These are phyloP conservation scores for Patagioenas fasciata DNA, from an alignment of 2,113 vertebrate genomes.

Conservation along the genomic window DNA sequence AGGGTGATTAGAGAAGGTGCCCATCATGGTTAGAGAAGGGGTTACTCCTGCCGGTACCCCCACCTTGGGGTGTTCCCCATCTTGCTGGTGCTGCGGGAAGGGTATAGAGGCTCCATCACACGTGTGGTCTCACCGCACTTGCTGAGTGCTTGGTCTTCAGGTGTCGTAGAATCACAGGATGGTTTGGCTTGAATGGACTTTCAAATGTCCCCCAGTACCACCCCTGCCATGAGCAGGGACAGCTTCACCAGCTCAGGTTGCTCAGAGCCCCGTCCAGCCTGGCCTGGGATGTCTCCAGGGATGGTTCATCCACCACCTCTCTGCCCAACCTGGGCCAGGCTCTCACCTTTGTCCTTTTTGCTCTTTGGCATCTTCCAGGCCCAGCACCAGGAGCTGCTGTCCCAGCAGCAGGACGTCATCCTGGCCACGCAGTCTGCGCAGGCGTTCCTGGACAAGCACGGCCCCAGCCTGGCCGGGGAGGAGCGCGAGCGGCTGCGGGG, in stretches of 20 bases:
- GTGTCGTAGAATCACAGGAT: no score
- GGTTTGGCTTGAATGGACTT: no score
- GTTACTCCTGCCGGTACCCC: not conserved
- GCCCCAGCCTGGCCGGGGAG: slow-evolving; percentile 79
- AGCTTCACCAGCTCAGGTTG: no score
- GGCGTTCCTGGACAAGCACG: slow-evolving; percentile 85
- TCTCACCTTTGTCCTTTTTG: no score
- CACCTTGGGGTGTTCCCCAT: not conserved
- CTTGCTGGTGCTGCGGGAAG: not conserved
- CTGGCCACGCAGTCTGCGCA: slow-evolving; percentile 85
- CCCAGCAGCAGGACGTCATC: slow-evolving; percentile 89
- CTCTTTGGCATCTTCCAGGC: slow-evolving; percentile 47
- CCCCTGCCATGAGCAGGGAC: no score
- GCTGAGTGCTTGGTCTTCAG: no score
- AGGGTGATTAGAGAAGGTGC: not conserved
- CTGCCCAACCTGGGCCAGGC: no score
- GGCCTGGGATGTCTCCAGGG: no score
- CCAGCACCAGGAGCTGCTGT: slow-evolving; percentile 87
- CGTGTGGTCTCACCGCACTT: accelerated
- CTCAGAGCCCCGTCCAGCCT: no score
- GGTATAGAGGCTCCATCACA: accelerated
- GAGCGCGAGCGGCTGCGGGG: slow-evolving; percentile 78
- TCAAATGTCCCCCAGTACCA: no score
- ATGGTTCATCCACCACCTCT: no score
- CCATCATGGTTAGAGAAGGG: accelerated